Conservation (phyloP, 92 coral and sea anemone genomes). For the Porites rus region DNA sequence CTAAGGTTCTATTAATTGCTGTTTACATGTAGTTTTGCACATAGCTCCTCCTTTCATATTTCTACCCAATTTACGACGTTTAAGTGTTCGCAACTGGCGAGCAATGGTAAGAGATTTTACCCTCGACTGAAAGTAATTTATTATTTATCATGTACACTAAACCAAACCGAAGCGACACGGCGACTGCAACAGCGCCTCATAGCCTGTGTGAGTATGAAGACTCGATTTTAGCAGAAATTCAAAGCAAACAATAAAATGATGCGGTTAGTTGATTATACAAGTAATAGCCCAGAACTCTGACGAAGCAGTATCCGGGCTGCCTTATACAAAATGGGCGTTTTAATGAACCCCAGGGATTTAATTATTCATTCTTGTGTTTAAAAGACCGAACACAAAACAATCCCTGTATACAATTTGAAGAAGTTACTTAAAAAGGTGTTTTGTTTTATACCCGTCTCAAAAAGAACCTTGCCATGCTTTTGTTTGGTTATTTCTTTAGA, state of each 20-base stretch:
- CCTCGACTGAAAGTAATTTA: constrained; percentile 27
- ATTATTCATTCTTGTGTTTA: constrained; percentile 43
- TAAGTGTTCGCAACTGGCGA: not conserved
- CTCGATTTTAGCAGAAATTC: not conserved
- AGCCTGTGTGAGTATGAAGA: not conserved
- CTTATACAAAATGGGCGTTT: constrained; percentile 10
- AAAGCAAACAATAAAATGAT: not conserved
- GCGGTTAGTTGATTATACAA: constrained; percentile 4
- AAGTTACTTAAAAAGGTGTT: constrained; percentile 1
- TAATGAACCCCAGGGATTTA: constrained; percentile 23
- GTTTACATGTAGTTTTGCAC: not conserved
- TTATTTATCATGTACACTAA: constrained; percentile 16
- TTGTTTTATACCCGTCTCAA: not conserved
- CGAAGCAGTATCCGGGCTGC: not conserved
- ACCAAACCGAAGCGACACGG: not conserved
- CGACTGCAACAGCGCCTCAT: not conserved
- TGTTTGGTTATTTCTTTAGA: not conserved
- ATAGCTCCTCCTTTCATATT: not conserved
- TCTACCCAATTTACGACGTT: not conserved
- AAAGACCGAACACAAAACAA: constrained; percentile 48
- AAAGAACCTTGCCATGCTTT: constrained; percentile 4
- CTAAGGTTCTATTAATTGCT: not conserved
- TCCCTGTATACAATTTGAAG: constrained; percentile 21
- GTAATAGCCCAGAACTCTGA: not conserved
- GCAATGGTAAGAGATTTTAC: constrained; percentile 24